Evolutionary conservation across 2,888 invertebrate species (phyloP).

Genomic region (Theodoxus fluviatilis): DNA sequence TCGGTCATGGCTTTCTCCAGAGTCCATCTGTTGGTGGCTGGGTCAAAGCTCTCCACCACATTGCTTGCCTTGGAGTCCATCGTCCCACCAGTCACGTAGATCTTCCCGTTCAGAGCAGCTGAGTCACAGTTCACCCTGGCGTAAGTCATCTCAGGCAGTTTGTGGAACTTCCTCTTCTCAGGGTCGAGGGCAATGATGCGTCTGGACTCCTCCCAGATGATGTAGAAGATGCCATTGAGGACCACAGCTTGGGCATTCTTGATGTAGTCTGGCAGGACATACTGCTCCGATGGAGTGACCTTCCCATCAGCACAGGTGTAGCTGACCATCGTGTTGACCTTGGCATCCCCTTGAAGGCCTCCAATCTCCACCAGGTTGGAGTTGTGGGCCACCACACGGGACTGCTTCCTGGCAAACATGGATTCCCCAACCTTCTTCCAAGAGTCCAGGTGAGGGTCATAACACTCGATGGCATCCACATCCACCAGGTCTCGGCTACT

Average conservation of each 20-base stretch:
- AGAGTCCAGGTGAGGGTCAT: slow-evolving; percentile 47
- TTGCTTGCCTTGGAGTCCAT: slow-evolving; percentile 51
- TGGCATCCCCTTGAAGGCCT: slow-evolving; percentile 53
- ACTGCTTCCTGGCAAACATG: slow-evolving; percentile 59
- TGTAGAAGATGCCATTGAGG: slow-evolving; percentile 60
- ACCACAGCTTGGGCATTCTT: slow-evolving; percentile 59
- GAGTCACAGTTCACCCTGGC: slow-evolving; percentile 56
- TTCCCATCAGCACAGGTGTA: slow-evolving; percentile 50
- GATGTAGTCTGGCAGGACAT: slow-evolving; percentile 59
- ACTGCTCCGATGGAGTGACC: slow-evolving; percentile 58
- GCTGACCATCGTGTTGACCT: slow-evolving; percentile 61
- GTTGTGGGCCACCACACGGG: slow-evolving; percentile 55
- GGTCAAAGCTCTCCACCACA: slow-evolving; percentile 60
- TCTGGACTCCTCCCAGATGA: slow-evolving; percentile 63
- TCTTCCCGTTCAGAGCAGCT: slow-evolving; percentile 55
- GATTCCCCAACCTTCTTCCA: slow-evolving; percentile 58
- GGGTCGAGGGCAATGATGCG: slow-evolving; percentile 61
- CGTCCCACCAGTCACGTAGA: slow-evolving; percentile 60
- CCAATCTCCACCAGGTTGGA: slow-evolving; percentile 61
- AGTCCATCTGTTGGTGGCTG: slow-evolving; percentile 55
- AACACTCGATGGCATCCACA: slow-evolving; percentile 61
- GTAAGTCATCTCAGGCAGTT: slow-evolving; percentile 52
- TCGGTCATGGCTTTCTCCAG: slow-evolving; percentile 51
- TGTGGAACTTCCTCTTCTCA: slow-evolving; percentile 57
- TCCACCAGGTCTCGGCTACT: slow-evolving; percentile 46